phyloP scores from a whole-genome alignment of 64 coral and sea anemone species.

The Porites australiensis region DNA sequence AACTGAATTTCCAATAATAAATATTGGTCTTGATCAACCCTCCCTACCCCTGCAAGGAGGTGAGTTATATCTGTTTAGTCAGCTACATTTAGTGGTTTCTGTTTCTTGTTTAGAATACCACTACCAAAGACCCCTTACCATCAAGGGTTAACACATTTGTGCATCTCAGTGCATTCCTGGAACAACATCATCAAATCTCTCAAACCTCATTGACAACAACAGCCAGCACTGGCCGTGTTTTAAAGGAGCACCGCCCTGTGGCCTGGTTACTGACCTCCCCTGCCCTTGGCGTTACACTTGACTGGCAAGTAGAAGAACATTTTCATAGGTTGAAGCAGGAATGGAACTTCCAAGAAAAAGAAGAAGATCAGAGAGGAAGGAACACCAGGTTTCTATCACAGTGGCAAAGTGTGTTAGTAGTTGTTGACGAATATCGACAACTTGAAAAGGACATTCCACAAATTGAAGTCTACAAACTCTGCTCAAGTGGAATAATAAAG shows the following conservation, averaged over 20 bases:
- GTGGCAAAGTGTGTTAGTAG: conserved; percentile 25
- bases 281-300: conserved; percentile 29
- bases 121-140: not conserved
- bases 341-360: not conserved
- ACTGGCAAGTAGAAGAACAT: conserved; percentile 32
- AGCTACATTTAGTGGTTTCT: not conserved
- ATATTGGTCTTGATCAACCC: too few relatives aligned
- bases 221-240: not conserved
- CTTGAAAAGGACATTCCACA: conserved; percentile 23
- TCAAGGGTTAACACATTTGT: not conserved
- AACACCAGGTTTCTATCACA: not conserved
- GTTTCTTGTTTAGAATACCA: not conserved
- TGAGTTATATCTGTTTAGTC: not conserved
- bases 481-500: not conserved
- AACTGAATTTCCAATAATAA: too few relatives aligned
- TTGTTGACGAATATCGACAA: conserved; percentile 21
- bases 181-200: not conserved
- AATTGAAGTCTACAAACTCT: conserved; percentile 1
- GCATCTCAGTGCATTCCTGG: not conserved
- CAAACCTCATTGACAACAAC: not conserved
- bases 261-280: conserved; percentile 43
- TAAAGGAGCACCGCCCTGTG: not conserved
- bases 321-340: not conserved
- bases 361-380: not conserved
- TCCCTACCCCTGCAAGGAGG: not conserved